phyloP scores from a whole-genome alignment of 2,113 vertebrate genomes.

The Pygoscelis adeliae region DNA sequence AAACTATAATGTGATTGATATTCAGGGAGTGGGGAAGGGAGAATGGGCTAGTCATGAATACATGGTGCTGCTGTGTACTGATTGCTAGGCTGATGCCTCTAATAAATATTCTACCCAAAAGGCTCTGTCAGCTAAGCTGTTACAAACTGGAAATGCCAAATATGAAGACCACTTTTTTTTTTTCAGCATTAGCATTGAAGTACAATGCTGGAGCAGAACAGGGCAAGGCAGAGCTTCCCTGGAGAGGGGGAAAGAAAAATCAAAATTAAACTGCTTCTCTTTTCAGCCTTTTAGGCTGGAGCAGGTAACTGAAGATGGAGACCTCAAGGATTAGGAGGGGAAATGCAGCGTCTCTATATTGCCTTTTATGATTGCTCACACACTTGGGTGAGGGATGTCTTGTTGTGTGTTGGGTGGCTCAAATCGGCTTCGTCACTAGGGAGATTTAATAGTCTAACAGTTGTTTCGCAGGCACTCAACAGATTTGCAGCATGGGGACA shows the following conservation, averaged over 20 bases:
- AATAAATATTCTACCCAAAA: neutral
- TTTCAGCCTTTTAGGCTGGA: neutral
- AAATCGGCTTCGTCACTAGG: neutral
- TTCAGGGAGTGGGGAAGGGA: neutral
- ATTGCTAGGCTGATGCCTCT: neutral
- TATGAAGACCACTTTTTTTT: neutral
- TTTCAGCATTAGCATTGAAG: neutral
- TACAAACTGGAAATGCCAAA: neutral
- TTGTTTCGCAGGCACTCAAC: neutral
- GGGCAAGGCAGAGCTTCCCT: neutral
- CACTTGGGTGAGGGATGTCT: neutral
- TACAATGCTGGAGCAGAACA: neutral
- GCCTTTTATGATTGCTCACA: neutral
- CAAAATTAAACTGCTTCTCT: neutral
- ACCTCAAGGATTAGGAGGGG: neutral
- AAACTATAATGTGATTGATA: neutral
- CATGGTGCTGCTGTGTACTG: neutral
- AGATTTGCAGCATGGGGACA: fast-evolving
- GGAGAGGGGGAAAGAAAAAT: neutral
- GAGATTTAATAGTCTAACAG: neutral
- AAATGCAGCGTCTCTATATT: neutral
- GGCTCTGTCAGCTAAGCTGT: neutral
- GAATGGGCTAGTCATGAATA: neutral
- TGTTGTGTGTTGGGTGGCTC: neutral
- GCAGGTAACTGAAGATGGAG: neutral